Conservation (phyloP, 2,888 invertebrate genomes). For the Conomelus anceps region DNA sequence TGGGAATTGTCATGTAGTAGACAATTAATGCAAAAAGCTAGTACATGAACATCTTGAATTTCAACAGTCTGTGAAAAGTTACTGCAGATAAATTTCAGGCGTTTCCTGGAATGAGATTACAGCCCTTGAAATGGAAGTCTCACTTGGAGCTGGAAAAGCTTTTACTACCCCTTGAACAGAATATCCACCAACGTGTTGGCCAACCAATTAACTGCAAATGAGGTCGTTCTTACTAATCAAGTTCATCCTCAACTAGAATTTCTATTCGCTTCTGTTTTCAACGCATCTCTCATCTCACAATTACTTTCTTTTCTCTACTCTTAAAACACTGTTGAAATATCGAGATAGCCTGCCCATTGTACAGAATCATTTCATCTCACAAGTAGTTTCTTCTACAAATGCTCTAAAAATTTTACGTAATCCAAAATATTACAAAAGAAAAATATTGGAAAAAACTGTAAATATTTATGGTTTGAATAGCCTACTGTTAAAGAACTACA, state of each 20-base stretch:
- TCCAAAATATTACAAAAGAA: no score
- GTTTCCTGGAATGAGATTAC: background rate
- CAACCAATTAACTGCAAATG: background rate
- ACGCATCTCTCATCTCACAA: background rate
- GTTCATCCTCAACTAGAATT: background rate
- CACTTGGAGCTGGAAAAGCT: background rate
- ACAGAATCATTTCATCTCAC: no score
- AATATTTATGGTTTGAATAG: no score
- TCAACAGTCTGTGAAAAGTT: background rate
- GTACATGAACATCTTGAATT: background rate
- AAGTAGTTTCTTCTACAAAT: no score
- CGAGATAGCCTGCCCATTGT: no score
- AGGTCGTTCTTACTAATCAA: background rate
- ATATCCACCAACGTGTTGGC: background rate
- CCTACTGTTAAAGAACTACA: no score
- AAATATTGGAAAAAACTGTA: no score
- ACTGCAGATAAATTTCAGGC: background rate
- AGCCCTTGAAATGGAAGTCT: background rate
- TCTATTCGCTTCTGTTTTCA: background rate
- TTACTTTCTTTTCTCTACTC: background rate
- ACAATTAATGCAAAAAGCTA: background rate
- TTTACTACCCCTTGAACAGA: background rate
- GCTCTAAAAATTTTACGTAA: no score
- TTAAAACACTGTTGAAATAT: background rate
- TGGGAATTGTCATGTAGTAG: background rate